A percentile compares a stretch with the other conserved stretches of the same genome.
Evolutionary conservation across 2,888 invertebrate species (phyloP).

Genomic region (Perizoma flavofasciatum): DNA sequence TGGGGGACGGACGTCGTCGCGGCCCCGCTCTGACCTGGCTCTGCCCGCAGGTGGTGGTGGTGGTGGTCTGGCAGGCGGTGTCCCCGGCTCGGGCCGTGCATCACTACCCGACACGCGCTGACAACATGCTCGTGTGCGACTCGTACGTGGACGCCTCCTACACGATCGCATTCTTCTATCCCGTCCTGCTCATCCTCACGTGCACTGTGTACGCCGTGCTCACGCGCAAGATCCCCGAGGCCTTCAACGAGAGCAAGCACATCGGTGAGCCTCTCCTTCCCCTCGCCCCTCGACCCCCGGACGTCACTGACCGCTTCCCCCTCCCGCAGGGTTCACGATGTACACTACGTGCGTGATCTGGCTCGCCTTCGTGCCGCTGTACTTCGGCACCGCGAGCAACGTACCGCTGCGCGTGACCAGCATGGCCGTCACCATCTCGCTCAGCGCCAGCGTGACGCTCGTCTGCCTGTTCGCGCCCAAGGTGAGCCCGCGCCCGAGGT

Average conservation of each 20-base stretch:
- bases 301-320: background rate
- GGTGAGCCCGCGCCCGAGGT: conserved; percentile 95
- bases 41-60: conserved; percentile 87
- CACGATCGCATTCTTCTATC: conserved; percentile 96
- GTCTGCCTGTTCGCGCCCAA: conserved; percentile 97
- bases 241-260: conserved; percentile 98
- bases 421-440: conserved; percentile 97
- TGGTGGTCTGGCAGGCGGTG: conserved; percentile 94
- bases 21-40: background rate
- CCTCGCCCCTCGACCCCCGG: background rate
- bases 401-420: conserved; percentile 96
- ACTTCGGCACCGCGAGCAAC: conserved; percentile 97
- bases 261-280: conserved; percentile 85
- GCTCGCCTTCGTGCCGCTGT: conserved; percentile 98
- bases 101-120: conserved; percentile 93
- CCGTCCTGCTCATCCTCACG: conserved; percentile 93
- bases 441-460: conserved; percentile 96
- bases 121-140: conserved; percentile 95
- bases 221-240: conserved; percentile 97
- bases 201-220: conserved; percentile 98
- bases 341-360: conserved; percentile 99
- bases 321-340: conserved; percentile 94
- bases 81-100: conserved; percentile 96
- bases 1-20: no score
- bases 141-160: conserved; percentile 96